Base-by-base conservation (phyloP, 2,113 vertebrate species). In the Corythornis cristatus region DNA sequence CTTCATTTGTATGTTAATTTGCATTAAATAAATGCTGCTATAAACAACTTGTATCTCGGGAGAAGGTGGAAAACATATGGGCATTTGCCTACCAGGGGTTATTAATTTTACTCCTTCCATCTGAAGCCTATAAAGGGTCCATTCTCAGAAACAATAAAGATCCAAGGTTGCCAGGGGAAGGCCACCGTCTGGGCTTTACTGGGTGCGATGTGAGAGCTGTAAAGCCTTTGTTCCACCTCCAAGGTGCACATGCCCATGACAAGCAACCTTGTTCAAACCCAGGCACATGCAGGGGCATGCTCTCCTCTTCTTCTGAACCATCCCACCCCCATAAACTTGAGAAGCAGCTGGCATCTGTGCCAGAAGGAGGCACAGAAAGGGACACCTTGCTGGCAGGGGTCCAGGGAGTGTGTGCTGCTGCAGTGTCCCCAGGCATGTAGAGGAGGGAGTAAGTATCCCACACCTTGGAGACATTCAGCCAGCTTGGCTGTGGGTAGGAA, bases 21-120 rank as follows among this genome's bases (percentile, higher is more conserved):
- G 83, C 95, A 89, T 97, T 92, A 96, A 93, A 95, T 93, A 96
- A 97, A 96, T 93, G 96, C 94, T 75, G 75, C 93, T 73, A 42
- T 95, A 95, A 97, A 95, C 96, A 97, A 97, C 89, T 53, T 7
- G 79, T 82, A 86, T 94, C 88, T 96, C 18, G 17, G 85, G 57
- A 94, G 88, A 96, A 87, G n/a, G 37, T 78, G 81, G 86, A 94
- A 97, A 97, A 75, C 97, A 98, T 98, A 97, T 78, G 96, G 95
- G 81, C 35, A 31, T 74, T 95, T 88, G 83, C 95, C 96, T 97
- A 83, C 28, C 72, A 85, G 81, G 80, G 81, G 89, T 97, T 97
- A 97, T 98, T 98, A 97, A 98, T 96, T 96, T 97, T 97, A 94
- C 78, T 94, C 95, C 97, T 97, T 96, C 97, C 97, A 98, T 98